Base-by-base conservation (phyloP, 2,797 vertebrate genomes). In the Crocodylus rhombifer region DNA sequence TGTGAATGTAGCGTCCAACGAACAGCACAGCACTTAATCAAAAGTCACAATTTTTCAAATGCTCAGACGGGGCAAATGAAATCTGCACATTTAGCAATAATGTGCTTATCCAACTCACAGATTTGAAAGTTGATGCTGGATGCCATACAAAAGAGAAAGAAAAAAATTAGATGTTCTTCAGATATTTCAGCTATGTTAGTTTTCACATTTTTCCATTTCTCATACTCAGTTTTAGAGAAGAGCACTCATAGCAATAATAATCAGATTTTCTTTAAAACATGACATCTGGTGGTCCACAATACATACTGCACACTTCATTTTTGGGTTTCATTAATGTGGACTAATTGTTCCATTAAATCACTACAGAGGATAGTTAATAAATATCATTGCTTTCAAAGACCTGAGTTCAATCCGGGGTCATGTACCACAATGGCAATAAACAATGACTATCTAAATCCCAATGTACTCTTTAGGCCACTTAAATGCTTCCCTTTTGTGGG, bases 261-360 rank as follows among this genome's bases (percentile, higher is more conserved):
- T 84, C 84, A 82, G 74, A 90, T 84, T 93, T 93, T 58, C 74
- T 92, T 95, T 94, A 95, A 92, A 87, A 87, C 88, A 30, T 80
- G 65, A 56, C 57, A 82, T 89, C 85, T 81, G 58, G 69, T 92
- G 86, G 67, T 62, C 42, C 51, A 69, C 63, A 17, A 79, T 77
- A 60, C 63, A 77, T 42, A 16, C 51, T 85, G 81, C 62, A 76
- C 79, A 61, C 58, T 87, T 89, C 60, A 57, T 71, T 94, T 51
- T 57, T 1, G 82, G 55, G 58, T 76, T 93, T 80, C 91, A 84
- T 80, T 92, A 86, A 92, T 60, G 62, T 78, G 80, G 74, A 67
- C 79, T 85, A 94, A 93, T 81, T 91, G n/a, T 91, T 94, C 83
- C 75, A 56, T 78, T 78, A 86, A 93, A 81, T 26, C 91, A 91